Conservation (phyloP, 2,888 invertebrate genomes). For the Agriopis leucophaearia region DNA sequence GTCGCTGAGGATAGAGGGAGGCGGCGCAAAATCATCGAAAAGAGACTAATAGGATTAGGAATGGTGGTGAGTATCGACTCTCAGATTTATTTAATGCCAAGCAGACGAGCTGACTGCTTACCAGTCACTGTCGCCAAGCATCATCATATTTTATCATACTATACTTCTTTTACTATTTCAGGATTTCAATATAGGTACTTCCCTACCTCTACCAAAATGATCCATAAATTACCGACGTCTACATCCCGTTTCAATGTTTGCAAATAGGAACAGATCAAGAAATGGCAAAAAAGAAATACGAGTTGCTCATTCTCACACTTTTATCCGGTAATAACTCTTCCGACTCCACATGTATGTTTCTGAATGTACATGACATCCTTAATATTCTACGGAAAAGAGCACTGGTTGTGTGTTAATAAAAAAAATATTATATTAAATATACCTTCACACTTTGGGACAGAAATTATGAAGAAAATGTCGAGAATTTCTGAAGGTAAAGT, state of each 20-base stretch:
- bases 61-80: too few species aligned
- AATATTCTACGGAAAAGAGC: slow-evolving; percentile 7
- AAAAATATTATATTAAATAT: background rate
- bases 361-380: slow-evolving; percentile 7
- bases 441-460: background rate
- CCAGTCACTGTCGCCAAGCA: too few species aligned
- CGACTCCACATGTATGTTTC: slow-evolving; percentile 15
- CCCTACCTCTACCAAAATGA: background rate
- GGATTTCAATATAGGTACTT: background rate
- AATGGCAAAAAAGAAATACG: slow-evolving; percentile 34
- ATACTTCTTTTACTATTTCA: background rate
- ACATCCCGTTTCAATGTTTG: slow-evolving; percentile 17
- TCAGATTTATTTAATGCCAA: too few species aligned
- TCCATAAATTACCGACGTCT: slow-evolving; percentile 6
- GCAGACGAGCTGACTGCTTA: too few species aligned
- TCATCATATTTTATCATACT: background rate
- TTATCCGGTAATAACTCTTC: slow-evolving; percentile 24
- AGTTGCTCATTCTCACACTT: slow-evolving; percentile 21
- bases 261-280: slow-evolving; percentile 21
- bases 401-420: background rate
- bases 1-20: too few species aligned
- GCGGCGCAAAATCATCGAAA: too few species aligned
- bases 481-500: background rate
- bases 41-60: too few species aligned
- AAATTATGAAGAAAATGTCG: background rate